Base-by-base conservation (phyloP, 1,140 invertebrate genomes). In the Brachionus calyciflorus region DNA sequence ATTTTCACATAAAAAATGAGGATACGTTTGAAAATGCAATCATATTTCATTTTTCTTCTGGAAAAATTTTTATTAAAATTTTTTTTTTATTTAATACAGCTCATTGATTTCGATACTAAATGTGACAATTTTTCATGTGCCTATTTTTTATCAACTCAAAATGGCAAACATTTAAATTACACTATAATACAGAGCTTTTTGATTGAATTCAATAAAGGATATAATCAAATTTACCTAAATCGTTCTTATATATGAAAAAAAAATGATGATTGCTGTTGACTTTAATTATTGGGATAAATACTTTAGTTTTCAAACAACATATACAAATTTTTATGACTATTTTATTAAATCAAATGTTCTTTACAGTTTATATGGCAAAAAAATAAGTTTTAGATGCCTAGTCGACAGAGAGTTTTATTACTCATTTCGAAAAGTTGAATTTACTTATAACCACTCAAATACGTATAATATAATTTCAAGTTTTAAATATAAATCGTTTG, bases 171-270 rank as follows among this genome's bases (percentile, higher is more conserved):
- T 2, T 28, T 55, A 28, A n/a, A 55, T 12, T 55, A 26, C 33
- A 14, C 28, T 9, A 55, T 28, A 12, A 17, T n/a, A 28, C n/a
- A 14, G 4, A 55, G 24, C 12, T 6, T 55, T n/a, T 14, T 5
- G 6, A 55, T 55, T 6, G 14, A 55, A 14, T 55, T 55, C 33
- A 28, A 17, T 1, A 9, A 55, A 33, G 53, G 53, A 55, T 55
- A 55, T 55, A 55, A 55, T 28, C 28, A 55, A 55, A 55, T 55
- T 55, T 55, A 21, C 9, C 53, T 55, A 7, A 28, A 55, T 12
- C 28, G 26, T 14, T 28, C 5, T 10, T 55, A 14, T n/a, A 14
- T 4, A 55, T 55, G n/a, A 55, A 28, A 28, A 55, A 55, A 55
- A 28, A 28, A 3, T 55, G 17, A 55, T 55, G 53, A 55, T 55